Evolutionary conservation across 35 echinoderm and acorn worm genomes (phyloP).

Genomic region (Diadema setosum): DNA sequence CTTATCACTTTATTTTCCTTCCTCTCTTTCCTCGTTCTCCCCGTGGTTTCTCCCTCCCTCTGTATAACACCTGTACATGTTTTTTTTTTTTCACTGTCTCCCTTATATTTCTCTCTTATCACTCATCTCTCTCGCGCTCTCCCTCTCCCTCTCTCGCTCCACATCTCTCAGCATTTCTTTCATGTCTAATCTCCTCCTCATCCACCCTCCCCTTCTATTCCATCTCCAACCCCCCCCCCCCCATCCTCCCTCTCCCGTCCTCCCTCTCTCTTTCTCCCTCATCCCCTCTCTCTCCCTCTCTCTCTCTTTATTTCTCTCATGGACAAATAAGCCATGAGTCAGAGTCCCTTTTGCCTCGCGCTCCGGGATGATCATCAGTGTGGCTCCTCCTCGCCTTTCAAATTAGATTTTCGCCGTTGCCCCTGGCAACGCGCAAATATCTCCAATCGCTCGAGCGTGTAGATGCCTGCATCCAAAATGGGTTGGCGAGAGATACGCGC

Average conservation of each 20-base stretch:
- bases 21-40: neutral
- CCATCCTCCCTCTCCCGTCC: neutral
- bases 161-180: neutral
- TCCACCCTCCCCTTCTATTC: neutral
- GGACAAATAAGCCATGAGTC: neutral
- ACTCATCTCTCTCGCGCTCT: neutral
- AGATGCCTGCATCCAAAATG: neutral
- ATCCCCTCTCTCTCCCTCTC: neutral
- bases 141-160: neutral
- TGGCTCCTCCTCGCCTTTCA: neutral
- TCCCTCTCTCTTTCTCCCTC: neutral
- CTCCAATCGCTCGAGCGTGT: neutral
- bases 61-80: neutral
- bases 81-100: neutral
- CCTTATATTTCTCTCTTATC: neutral
- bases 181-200: neutral
- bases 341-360: neutral
- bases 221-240: neutral
- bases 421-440: conserved; percentile 5
- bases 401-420: conserved; percentile 1
- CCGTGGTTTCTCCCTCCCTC: neutral
- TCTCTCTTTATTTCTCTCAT: neutral
- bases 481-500: neutral
- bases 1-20: neutral
- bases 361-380: neutral